phyloP scores from a whole-genome alignment of 2,888 invertebrate genomes.

The Omphaloscelis lunosa region DNA sequence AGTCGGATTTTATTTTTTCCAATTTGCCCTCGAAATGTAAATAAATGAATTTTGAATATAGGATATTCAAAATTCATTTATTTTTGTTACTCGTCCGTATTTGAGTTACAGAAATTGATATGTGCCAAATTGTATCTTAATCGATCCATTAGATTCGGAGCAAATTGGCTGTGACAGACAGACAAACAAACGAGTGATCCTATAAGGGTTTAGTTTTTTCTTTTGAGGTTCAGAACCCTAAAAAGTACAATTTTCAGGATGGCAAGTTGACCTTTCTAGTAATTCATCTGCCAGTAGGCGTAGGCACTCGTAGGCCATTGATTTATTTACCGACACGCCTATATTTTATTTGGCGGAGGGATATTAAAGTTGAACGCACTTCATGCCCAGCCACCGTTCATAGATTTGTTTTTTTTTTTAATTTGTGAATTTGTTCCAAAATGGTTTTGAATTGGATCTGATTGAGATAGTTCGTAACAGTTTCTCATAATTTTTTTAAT shows the following conservation, averaged over 20 bases:
- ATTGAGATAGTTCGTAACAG: background rate
- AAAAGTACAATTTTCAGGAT: constrained; percentile 14
- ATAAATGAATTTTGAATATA: too few relatives aligned
- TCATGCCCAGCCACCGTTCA: constrained; percentile 7
- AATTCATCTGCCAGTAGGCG: constrained; percentile 21
- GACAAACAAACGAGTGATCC: too few relatives aligned
- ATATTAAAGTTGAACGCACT: constrained; percentile 20
- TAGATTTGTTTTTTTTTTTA: background rate
- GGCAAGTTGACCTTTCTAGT: constrained; percentile 21
- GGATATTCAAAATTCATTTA: too few relatives aligned
- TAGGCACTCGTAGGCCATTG: constrained; percentile 25
- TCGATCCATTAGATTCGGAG: too few relatives aligned
- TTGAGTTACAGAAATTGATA: too few relatives aligned
- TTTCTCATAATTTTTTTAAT: background rate
- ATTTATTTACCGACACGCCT: constrained; percentile 42
- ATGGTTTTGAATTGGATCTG: background rate
- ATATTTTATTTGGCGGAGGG: constrained; percentile 1
- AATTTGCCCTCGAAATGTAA: too few relatives aligned
- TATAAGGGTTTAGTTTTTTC: too few relatives aligned
- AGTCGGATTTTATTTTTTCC: too few relatives aligned
- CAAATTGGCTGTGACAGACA: too few relatives aligned
- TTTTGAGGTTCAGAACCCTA: too few relatives aligned
- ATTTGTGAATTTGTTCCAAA: background rate
- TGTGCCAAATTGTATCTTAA: too few relatives aligned
- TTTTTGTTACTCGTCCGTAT: too few relatives aligned